Base-by-base conservation (phyloP, 2,888 invertebrate genomes). In the Xestia rhomboidea region DNA sequence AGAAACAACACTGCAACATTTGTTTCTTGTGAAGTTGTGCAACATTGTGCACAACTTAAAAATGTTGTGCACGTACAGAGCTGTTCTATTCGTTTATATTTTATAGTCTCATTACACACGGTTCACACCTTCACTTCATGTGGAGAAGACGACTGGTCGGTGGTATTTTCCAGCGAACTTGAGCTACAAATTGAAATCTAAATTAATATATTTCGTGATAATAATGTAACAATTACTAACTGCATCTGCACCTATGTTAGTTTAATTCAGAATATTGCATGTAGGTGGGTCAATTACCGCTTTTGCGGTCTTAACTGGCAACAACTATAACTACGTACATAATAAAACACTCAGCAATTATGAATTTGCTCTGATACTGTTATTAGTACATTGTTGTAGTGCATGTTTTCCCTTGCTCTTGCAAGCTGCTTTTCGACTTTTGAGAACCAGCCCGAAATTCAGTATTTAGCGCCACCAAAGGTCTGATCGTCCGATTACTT, bases 131-230 rank as follows among this genome's bases (percentile, higher is more conserved):
- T 49, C 38, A 73, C 27, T 73, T 80, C 80, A 74, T 74, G 74
- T 21, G 57, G 73, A 49, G 80, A 57, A 66, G 64, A 24, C 63
- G 54, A 66, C 60, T 74, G 76, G 70, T 60, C 70, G 41, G 41
- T 66, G 54, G 49, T 46, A 77, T 18, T 64, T 41, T 38, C 57
- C 78, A 79, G 57, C 57, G 34, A 78, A 79, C 78, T 73, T 73
- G 79, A 79, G 54, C 78, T 78, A 79, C 24, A 78, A 79, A 73
- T 79, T 66, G 13, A 73, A 79, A 79, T 64, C 30, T 41, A 30
- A 49, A 79, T 78, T 79, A 78, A 73, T 79, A 49, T 73, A 0
- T 38, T 63, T 54, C 15, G 3, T 38, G 15, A 60, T 77, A 60
- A 57, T 76, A 68, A 38, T 70, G 57, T 18, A 21, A 30, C 51